phyloP scores from a whole-genome alignment of 2,113 vertebrate species.

The Rissa tridactyla region DNA sequence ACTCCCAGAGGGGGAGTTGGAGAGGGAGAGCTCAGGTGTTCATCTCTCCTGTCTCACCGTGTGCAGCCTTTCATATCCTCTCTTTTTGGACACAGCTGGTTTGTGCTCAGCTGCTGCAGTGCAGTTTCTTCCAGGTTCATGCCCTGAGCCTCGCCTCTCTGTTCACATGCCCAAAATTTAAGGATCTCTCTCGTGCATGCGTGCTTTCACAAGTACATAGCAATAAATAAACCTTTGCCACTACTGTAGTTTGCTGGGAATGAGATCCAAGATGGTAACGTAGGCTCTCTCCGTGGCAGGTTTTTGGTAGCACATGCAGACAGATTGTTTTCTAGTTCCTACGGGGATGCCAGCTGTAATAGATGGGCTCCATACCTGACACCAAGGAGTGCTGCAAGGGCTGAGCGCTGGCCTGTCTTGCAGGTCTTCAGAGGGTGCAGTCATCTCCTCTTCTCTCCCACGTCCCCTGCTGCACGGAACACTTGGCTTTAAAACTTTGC shows the following conservation, averaged over 20 bases:
- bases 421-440: neutral
- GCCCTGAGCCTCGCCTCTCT: neutral
- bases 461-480: neutral
- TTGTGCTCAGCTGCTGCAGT: neutral
- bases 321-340: neutral
- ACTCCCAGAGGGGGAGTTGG: neutral
- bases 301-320: neutral
- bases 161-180: no score
- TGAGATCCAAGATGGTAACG: neutral
- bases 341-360: neutral
- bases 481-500: neutral
- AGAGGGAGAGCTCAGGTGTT: neutral
- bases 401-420: neutral
- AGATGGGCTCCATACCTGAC: neutral
- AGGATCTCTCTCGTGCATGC: neutral
- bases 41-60: accelerated
- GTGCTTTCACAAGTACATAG: neutral
- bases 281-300: neutral
- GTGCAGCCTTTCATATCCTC: neutral
- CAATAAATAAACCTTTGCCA: neutral
- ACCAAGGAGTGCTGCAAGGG: accelerated
- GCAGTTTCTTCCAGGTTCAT: neutral
- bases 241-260: neutral
- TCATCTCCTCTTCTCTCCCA: neutral
- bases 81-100: neutral